Evolutionary conservation across 1,140 invertebrate species (phyloP), one percentile per base, ranked within the genome.

Genomic region (Zaprionus africanus): DNA sequence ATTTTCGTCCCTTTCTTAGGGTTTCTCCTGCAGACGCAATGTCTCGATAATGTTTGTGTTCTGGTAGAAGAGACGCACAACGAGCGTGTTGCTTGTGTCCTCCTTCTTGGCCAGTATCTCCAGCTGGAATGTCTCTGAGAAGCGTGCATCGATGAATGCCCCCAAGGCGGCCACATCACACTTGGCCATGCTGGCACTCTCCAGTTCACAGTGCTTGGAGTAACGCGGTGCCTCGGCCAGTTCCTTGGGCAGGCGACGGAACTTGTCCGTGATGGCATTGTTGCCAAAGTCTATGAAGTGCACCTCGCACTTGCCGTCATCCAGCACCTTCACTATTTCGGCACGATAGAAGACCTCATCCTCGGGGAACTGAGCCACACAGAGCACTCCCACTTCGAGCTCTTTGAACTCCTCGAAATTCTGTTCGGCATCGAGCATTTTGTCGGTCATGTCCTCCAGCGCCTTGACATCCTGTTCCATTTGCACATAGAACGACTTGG

Each of bases 281-380:
- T 96, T 96, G 34, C 96, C 96, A 87, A 96, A 96, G 93, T 97
- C 96, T 82, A 96, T 94, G 78, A 96, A 96, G 5, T 95, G 86
- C 12, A 96, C 95, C 93, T 96, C 95, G 51, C 88, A 91, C 51
- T 88, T 87, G 24, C 76, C 78, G 2, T 78, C 76, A 7, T 81
- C 83, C 22, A 92, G 56, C 0, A 91, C 34, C 58, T 87, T 79
- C 46, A 90, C 56, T n/a, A 92, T 93, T 66, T 93, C 92, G 4
- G 95, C 95, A 57, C 96, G 93, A 74, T 96, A 96, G 94, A 95
- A 96, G 11, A 94, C 91, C 22, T 93, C 93, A 73, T 96, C 95
- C 22, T 95, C 95, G 0, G 94, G 93, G 84, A 95, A 96, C 71
- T 95, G 94, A n/a, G 95, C 95, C 22, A 95, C 94, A 70, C 95